A percentile compares a stretch with the other conserved stretches of the same genome.
These are phyloP conservation scores for Drosophila nikananu DNA, from an alignment of 1,140 invertebrate genomes.

Conservation along the genomic window DNA sequence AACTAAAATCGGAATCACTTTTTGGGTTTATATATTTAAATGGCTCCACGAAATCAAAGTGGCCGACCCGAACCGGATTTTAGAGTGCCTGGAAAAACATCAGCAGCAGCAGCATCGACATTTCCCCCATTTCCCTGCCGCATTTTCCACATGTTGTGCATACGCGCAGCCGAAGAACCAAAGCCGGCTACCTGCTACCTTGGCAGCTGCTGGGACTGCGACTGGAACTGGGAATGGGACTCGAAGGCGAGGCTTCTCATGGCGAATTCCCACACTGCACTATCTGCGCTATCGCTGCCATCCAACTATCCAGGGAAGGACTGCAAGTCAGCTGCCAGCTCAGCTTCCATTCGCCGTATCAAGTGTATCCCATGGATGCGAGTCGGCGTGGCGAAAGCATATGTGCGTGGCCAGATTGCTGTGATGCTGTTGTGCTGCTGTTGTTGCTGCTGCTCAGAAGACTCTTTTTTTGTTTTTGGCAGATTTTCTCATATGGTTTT, in stretches of 20 bases:
- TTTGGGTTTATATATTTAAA: conserved; percentile 34
- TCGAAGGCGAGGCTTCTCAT: conserved; percentile 66
- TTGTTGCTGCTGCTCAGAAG: conserved; percentile 21
- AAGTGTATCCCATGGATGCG: conserved; percentile 62
- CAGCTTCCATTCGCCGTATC: conserved; percentile 53
- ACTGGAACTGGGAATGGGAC: conserved; percentile 3
- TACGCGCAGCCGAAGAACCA: conserved; percentile 48
- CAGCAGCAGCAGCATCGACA: conserved; percentile 10
- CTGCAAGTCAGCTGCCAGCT: conserved; percentile 73
- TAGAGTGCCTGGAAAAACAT: conserved; percentile 26
- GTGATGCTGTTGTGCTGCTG: neutral
- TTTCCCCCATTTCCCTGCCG: conserved; percentile 54
- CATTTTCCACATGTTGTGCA: conserved; percentile 69
- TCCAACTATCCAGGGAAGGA: conserved; percentile 47
- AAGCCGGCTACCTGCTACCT: conserved; percentile 51
- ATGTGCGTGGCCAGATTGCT: conserved; percentile 67
- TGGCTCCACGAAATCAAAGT: conserved; percentile 44
- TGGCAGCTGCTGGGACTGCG: conserved; percentile 14
- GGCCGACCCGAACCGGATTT: conserved; percentile 45
- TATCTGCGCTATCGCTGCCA: conserved; percentile 37
- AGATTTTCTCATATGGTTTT: conserved; percentile 79
- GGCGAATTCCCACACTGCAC: conserved; percentile 72
- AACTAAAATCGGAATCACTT: conserved; percentile 14
- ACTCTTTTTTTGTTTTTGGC: conserved; percentile 47
- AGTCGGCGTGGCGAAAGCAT: conserved; percentile 48